A percentile compares a stretch with the other conserved stretches of the same genome.
These are phyloP conservation scores for Eurosta solidaginis DNA, from an alignment of 1,140 invertebrate species.

Conservation along the genomic window DNA sequence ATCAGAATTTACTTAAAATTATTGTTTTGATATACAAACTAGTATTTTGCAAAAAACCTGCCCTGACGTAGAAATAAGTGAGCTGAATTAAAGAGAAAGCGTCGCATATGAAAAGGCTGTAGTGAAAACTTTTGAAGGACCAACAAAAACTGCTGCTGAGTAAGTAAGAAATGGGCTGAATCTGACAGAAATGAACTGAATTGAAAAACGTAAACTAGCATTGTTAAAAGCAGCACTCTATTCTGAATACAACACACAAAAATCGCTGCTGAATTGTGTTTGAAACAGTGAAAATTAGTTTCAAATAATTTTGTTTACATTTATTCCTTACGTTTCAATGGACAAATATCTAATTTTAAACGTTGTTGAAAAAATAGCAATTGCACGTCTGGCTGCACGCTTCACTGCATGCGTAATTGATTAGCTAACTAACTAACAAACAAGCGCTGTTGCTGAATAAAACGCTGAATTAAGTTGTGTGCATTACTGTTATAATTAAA, in stretches of 20 bases:
- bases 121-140: not conserved
- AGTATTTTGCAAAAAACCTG: too few relatives aligned
- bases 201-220: not conserved
- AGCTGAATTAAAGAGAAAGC: not conserved
- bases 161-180: too few relatives aligned
- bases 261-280: not conserved
- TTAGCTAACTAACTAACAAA: not conserved
- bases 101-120: not conserved
- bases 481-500: too few relatives aligned
- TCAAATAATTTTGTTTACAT: too few relatives aligned
- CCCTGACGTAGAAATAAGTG: not conserved
- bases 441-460: not conserved
- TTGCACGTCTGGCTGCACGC: not conserved
- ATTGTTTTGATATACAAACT: too few relatives aligned
- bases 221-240: not conserved
- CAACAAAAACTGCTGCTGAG: not conserved
- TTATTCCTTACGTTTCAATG: too few relatives aligned
- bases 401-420: slow-evolving; percentile 4
- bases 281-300: not conserved
- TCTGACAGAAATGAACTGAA: too few relatives aligned
- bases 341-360: too few relatives aligned
- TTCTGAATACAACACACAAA: not conserved
- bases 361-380: too few relatives aligned
- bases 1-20: too few relatives aligned
- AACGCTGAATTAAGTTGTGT: too few relatives aligned